phyloP scores from a whole-genome alignment of 1,140 invertebrate species.

The Xylocopa sonorina region DNA sequence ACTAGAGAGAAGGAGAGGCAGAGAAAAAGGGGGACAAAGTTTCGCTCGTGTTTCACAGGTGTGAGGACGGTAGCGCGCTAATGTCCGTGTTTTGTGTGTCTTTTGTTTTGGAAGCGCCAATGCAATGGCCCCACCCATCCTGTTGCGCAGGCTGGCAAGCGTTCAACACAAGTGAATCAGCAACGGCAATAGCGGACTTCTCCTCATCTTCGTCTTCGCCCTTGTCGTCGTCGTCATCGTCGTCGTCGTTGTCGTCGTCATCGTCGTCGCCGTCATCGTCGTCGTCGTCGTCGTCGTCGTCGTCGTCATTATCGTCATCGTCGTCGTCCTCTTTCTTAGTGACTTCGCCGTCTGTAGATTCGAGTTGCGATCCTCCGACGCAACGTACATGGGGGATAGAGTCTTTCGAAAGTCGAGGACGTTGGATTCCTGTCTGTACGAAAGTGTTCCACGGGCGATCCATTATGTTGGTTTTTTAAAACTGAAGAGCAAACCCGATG shows the following conservation, averaged over 20 bases:
- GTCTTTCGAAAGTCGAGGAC: not conserved
- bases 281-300: slow-evolving; percentile 23
- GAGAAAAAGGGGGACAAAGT: slow-evolving; percentile 30
- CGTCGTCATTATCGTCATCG: not conserved
- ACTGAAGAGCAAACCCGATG: not conserved
- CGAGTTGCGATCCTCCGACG: too few relatives aligned
- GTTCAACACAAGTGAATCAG: slow-evolving; percentile 72
- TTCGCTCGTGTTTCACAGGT: not conserved
- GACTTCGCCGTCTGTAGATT: not conserved
- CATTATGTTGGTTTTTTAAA: not conserved
- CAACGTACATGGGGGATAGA: not conserved
- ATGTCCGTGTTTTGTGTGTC: slow-evolving; percentile 78
- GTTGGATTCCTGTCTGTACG: not conserved
- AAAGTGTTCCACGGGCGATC: too few relatives aligned
- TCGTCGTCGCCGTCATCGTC: not conserved
- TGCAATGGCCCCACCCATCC: slow-evolving; percentile 71
- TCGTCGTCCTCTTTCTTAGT: not conserved
- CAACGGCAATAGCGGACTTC: slow-evolving; percentile 44
- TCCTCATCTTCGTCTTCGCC: slow-evolving; percentile 28
- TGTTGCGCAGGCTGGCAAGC: slow-evolving; percentile 71
- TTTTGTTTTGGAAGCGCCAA: slow-evolving; percentile 79
- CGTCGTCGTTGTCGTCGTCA: not conserved
- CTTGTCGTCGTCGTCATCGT: not conserved
- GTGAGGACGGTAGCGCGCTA: slow-evolving; percentile 69
- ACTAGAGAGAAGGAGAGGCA: slow-evolving; percentile 30